Evolutionary conservation across 2,113 vertebrate species (phyloP).

Genomic region (Rhynchopsitta pachyrhyncha): DNA sequence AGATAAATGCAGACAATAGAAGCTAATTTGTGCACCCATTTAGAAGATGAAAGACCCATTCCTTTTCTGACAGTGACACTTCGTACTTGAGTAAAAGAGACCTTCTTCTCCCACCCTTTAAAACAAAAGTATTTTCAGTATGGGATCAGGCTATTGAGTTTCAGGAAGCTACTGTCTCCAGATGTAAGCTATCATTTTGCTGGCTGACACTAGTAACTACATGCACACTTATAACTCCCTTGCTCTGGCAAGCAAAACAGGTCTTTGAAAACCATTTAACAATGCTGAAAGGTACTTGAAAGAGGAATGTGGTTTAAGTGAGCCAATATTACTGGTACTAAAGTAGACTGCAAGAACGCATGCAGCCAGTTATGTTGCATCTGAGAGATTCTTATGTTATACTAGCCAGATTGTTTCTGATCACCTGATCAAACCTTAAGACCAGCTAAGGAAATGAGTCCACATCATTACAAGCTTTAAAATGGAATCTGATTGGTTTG

Average conservation of each 20-base stretch:
- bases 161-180: constrained; percentile 20
- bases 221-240: not conserved
- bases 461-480: not conserved
- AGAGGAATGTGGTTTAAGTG: not conserved
- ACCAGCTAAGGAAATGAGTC: not conserved
- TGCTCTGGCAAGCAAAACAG: not conserved
- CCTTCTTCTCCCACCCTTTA: not conserved
- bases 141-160: not conserved
- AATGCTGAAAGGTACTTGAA: not conserved
- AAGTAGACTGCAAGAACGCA: not conserved
- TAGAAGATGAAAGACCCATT: not conserved
- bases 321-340: not conserved
- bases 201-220: not conserved
- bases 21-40: not conserved
- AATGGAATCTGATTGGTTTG: not conserved
- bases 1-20: not conserved
- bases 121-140: not conserved
- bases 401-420: not conserved
- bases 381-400: not conserved
- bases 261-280: not conserved
- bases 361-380: not conserved
- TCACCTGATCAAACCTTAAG: not conserved
- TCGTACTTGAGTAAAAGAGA: not conserved
- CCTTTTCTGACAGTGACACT: not conserved
- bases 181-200: constrained; percentile 2